Conservation (phyloP, 2,888 invertebrate species). For the Unio delphinus region DNA sequence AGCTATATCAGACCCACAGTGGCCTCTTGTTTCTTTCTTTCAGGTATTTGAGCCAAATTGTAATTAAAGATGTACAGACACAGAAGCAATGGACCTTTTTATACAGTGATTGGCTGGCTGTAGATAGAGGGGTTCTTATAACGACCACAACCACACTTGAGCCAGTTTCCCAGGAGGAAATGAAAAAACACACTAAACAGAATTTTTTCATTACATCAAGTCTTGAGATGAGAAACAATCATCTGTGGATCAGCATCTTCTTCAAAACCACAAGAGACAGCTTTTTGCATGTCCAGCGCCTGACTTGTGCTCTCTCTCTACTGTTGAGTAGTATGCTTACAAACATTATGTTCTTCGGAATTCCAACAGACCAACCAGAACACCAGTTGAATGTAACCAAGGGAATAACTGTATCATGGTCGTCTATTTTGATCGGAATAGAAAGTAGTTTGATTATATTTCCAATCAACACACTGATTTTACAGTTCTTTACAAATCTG, state of each 20-base stretch:
- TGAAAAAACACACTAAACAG: constrained; percentile 14
- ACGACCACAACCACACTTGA: constrained; percentile 29
- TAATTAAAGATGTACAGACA: constrained; percentile 45
- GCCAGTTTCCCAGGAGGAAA: constrained; percentile 20
- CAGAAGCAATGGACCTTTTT: constrained; percentile 43
- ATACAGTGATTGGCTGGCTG: constrained; percentile 52
- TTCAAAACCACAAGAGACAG: constrained; percentile 48
- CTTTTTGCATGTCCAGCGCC: constrained; percentile 61
- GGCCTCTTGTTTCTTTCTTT: neutral
- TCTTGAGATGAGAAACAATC: constrained; percentile 47
- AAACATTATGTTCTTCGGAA: constrained; percentile 61
- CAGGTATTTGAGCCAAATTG: constrained; percentile 52
- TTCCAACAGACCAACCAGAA: constrained; percentile 39
- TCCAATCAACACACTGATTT: constrained; percentile 42
- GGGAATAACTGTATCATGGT: constrained; percentile 21
- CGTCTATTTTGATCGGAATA: constrained; percentile 42
- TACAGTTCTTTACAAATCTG: constrained; percentile 34
- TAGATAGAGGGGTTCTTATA: constrained; percentile 22
- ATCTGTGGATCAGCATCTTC: constrained; percentile 65
- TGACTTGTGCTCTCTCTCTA: constrained; percentile 58
- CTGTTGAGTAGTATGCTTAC: constrained; percentile 59
- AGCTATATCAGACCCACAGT: too few species aligned
- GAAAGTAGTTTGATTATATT: constrained; percentile 44
- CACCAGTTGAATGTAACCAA: constrained; percentile 29
- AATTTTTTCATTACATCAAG: constrained; percentile 32